Evolutionary conservation across 30 jellyfish, hydroid and myxozoan species (phyloP).

Genomic region (Aurelia sp.): DNA sequence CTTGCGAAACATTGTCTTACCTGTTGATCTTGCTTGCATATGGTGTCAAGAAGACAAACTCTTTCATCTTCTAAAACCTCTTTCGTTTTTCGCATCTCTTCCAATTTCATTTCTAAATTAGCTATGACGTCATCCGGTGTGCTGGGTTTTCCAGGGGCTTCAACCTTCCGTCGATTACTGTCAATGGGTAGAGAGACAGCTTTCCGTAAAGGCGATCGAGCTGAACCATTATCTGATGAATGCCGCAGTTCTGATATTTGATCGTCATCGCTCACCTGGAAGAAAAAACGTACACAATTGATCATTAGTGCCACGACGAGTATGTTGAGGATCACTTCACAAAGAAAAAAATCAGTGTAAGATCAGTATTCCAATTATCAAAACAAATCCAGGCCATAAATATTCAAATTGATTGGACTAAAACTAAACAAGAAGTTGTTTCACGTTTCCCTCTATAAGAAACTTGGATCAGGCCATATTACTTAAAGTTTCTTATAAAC

Average conservation of each 20-base stretch:
- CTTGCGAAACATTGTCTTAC: neutral
- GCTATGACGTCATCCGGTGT: constrained; percentile 60
- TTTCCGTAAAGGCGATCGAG: constrained; percentile 27
- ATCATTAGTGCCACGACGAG: too few relatives aligned
- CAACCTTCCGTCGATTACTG: constrained; percentile 17
- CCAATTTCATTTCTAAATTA: constrained; percentile 66
- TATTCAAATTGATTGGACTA: too few relatives aligned
- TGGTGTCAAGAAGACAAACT: constrained; percentile 75
- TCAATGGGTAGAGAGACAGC: constrained; percentile 57
- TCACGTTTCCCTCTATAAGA: too few relatives aligned
- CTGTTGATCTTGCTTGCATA: constrained; percentile 90
- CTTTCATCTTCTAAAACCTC: constrained; percentile 90
- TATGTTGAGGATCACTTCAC: too few relatives aligned
- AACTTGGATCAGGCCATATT: too few relatives aligned
- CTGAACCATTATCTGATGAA: constrained; percentile 32
- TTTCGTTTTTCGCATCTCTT: constrained; percentile 71
- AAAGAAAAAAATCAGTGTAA: too few relatives aligned
- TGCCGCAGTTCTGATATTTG: neutral
- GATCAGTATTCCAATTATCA: too few relatives aligned
- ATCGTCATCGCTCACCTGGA: constrained; percentile 55
- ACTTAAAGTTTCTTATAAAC: too few relatives aligned
- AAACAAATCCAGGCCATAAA: too few relatives aligned
- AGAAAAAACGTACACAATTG: neutral
- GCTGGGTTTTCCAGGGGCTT: constrained; percentile 36
- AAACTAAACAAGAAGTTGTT: too few relatives aligned